A percentile compares a stretch with the other conserved stretches of the same genome.
Conservation (phyloP, 53 echinoderm and acorn worm species). For the Echinarachnius parma region DNA sequence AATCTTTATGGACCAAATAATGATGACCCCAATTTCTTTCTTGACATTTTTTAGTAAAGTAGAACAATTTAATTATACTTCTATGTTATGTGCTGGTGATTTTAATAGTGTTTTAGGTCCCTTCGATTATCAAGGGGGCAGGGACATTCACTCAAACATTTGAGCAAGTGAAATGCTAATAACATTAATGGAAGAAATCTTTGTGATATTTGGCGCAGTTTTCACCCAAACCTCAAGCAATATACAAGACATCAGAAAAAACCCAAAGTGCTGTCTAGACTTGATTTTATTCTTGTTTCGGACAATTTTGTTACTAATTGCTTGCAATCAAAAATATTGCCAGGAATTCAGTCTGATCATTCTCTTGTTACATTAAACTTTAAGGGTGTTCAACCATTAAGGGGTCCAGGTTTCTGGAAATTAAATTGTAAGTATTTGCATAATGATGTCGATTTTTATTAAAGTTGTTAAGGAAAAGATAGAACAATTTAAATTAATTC, state of each 20-base stretch:
- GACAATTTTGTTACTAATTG: not conserved
- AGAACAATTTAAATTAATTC: not conserved
- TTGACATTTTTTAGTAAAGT: not conserved
- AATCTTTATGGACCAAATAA: conserved; percentile 11
- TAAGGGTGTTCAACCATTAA: not conserved
- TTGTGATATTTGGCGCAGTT: not conserved
- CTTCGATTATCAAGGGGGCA: not conserved
- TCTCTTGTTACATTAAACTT: not conserved
- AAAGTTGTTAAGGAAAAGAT: not conserved
- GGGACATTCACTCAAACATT: not conserved
- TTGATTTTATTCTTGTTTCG: conserved; percentile 9
- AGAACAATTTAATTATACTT: not conserved
- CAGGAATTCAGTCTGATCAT: conserved; percentile 3
- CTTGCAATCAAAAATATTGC: not conserved
- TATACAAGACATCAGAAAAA: conserved; percentile 4
- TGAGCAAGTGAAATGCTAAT: not conserved
- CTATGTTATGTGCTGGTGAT: not conserved
- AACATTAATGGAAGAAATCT: not conserved
- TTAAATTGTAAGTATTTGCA: not conserved
- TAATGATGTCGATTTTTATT: not conserved
- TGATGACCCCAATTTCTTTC: not conserved
- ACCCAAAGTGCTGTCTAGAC: not conserved
- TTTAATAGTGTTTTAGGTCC: not conserved
- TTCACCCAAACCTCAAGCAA: not conserved
- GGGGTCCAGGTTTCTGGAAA: not conserved